Base-by-base conservation (phyloP, 2,888 invertebrate species). In the Melanostoma scalare region DNA sequence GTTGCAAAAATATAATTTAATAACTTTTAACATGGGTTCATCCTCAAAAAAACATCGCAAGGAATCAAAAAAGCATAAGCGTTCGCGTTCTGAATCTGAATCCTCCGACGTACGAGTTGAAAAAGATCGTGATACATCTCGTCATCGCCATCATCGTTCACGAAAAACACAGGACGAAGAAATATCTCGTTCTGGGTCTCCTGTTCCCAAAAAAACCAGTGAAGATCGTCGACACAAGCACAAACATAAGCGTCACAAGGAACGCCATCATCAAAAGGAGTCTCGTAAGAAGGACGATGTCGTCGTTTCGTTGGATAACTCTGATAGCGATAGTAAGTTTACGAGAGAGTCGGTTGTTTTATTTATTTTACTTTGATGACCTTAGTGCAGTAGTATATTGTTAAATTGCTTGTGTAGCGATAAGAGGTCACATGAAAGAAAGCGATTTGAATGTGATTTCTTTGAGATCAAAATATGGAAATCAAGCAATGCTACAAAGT, bases 321-420 rank as follows among this genome's bases (percentile, higher is more conserved):
- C 90, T 58, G 90, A 91, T 78, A 90, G 90, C n/a, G 91, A 91
- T 42, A 91, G 91, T 91, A 89, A 90, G 91, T 91, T 72, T 20
- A 20, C 20, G 58, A 68, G n/a, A 10, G n/a, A 53, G 31, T 55
- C 20, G 20, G 20, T 63, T 36, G 52, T 35, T 68, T 38, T 50
- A 36, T 3, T 53, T 46, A 1, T 0, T 8, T 4, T 8, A 31
- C 30, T 31, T 36, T 5, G 33, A 1, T 3, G 40, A 9, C 6
- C 6, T 46, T 50, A 40, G 77, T 84, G 84, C 84, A 84, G 79
- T 79, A 35, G n/a, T 63, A 65, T 53, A 55, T 53, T 74, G 84
- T 46, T 44, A 38, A 68, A 74, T 78, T 67, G 74, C 53, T 78
- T 71, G 74, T 40, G 35, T 2, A 67, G 56, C 35, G 65, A 74